Evolutionary conservation across 2,797 vertebrate species (phyloP).

Genomic region (Enteromius treurensis): DNA sequence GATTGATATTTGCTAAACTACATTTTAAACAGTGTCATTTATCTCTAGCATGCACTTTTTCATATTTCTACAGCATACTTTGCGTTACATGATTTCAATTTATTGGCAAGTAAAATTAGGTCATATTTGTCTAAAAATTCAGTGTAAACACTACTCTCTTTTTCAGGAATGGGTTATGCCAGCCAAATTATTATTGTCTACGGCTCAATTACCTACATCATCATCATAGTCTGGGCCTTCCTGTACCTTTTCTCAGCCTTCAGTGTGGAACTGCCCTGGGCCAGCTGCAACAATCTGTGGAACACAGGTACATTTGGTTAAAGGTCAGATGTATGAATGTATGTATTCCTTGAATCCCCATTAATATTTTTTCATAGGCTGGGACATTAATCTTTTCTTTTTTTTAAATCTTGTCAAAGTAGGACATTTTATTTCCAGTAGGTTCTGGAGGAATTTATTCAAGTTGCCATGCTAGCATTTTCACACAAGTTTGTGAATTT

Average conservation of each 20-base stretch:
- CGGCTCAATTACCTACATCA: conserved; percentile 68
- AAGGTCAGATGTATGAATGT: not conserved
- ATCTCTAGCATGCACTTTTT: not conserved
- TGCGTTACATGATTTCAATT: not conserved
- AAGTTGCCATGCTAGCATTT: not conserved
- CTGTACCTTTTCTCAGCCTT: conserved; percentile 74
- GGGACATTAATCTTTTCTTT: not conserved
- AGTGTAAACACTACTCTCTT: not conserved
- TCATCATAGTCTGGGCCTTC: conserved; percentile 75
- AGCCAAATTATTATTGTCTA: conserved; percentile 72
- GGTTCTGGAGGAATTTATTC: not conserved
- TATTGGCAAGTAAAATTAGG: not conserved
- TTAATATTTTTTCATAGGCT: not conserved
- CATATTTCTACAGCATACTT: not conserved
- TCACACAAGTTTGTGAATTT: not conserved
- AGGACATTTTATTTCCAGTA: not conserved
- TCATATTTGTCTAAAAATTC: not conserved
- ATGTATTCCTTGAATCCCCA: not conserved
- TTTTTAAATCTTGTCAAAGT: not conserved
- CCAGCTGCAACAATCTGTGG: conserved; percentile 71
- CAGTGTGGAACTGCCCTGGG: conserved; percentile 70
- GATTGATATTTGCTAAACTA: too few species aligned
- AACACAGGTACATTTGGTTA: conserved; percentile 67
- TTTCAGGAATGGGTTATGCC: conserved; percentile 71
- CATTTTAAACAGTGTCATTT: too few species aligned